Percentiles rank a stretch among this genome's conserved stretches.
Evolutionary conservation across 2,797 vertebrate genomes (phyloP).

Genomic region (Eospalax fontanierii): DNA sequence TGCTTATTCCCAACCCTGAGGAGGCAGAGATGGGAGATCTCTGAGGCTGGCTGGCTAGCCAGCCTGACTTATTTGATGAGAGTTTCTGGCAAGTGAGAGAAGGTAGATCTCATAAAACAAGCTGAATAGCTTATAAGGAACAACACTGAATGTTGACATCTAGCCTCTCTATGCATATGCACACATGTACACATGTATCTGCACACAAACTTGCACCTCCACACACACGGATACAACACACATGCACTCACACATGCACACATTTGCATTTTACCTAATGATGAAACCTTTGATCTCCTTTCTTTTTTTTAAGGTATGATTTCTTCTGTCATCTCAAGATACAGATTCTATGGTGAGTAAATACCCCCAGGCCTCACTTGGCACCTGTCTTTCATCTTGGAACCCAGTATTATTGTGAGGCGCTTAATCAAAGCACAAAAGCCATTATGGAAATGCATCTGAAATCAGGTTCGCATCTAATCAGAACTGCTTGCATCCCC

Average conservation of each 20-base stretch:
- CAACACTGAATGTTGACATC: not conserved
- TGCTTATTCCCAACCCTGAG: not conserved
- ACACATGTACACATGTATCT: too few species aligned
- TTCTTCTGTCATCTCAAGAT: constrained; percentile 40
- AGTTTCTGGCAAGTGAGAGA: not conserved
- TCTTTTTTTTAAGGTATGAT: not conserved
- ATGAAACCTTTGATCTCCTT: constrained; percentile 5
- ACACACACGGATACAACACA: not conserved
- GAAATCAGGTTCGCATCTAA: constrained; percentile 86
- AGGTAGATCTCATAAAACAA: not conserved
- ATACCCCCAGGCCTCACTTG: constrained; percentile 12
- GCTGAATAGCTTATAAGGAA: not conserved
- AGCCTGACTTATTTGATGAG: not conserved
- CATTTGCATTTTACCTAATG: constrained; percentile 61
- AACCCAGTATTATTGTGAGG: constrained; percentile 58
- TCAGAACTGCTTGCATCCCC: constrained; percentile 84
- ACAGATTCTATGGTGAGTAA: constrained; percentile 9
- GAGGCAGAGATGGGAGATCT: too few species aligned
- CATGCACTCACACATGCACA: not conserved
- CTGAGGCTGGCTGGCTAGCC: not conserved
- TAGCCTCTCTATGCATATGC: not conserved
- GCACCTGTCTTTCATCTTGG: constrained; percentile 36
- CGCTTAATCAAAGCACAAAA: constrained; percentile 81
- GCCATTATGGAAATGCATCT: constrained; percentile 83
- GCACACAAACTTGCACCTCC: fast-evolving